Conservation (phyloP, 2,113 vertebrate genomes). For the Ochotona curzoniae region DNA sequence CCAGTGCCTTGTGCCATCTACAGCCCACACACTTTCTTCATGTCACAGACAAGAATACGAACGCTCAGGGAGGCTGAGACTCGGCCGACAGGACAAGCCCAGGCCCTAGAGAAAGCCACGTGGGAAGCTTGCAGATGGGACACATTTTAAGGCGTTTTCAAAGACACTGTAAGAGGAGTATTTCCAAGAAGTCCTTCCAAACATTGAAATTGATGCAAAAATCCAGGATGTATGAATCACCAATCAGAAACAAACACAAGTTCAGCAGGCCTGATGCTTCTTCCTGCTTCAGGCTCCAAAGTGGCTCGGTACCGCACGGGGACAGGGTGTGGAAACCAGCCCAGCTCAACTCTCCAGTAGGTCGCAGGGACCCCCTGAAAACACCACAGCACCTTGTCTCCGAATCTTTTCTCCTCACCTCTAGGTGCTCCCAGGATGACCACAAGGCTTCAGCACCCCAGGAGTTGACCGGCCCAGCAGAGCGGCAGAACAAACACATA, state of each 20-base stretch:
- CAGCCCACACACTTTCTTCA: accelerated
- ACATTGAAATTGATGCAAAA: constrained; percentile 41
- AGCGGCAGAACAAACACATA: background rate
- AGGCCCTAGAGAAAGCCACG: background rate
- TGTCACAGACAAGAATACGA: background rate
- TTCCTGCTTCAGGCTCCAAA: background rate
- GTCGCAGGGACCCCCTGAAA: background rate
- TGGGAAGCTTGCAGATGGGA: background rate
- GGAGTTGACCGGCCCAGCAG: background rate
- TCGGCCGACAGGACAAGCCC: background rate
- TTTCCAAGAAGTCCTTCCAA: background rate
- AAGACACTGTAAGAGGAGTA: background rate
- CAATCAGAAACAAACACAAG: background rate
- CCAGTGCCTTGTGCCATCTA: background rate
- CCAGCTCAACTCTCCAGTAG: background rate
- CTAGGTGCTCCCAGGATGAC: background rate
- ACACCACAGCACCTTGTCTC: background rate
- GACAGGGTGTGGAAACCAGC: background rate
- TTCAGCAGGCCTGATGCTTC: background rate
- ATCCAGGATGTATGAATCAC: background rate
- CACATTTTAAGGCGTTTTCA: background rate
- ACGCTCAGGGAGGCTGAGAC: background rate
- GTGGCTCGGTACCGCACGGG: background rate
- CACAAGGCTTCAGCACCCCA: background rate
- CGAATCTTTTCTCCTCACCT: background rate